Conservation (phyloP, 1,140 invertebrate genomes). For the Apis mellifera region DNA sequence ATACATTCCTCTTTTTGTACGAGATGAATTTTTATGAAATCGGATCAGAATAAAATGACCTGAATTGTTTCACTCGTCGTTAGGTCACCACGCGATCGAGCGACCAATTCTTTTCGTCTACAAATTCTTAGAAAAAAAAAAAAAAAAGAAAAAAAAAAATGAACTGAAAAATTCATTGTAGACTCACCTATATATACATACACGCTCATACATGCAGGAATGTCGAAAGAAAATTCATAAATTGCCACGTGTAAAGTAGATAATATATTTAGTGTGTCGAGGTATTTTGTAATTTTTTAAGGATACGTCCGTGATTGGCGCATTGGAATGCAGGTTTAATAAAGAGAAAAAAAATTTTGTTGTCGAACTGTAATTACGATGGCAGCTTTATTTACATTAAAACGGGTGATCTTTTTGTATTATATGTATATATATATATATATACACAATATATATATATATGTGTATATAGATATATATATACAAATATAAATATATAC, state of each 20-base stretch:
- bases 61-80: constrained; percentile 1
- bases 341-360: constrained; percentile 59
- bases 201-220: background rate
- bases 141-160: too few species aligned
- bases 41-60: constrained; percentile 54
- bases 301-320: constrained; percentile 12
- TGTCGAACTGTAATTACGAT: constrained; percentile 68
- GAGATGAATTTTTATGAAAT: constrained; percentile 67
- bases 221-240: background rate
- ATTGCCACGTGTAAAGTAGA: constrained; percentile 43
- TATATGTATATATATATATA: constrained; percentile 38
- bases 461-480: constrained; percentile 28
- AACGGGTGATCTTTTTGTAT: constrained; percentile 49
- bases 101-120: background rate
- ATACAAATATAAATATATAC: constrained; percentile 4
- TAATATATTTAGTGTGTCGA: constrained; percentile 42
- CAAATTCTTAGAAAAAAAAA: constrained; percentile 1
- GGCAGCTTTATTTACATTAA: constrained; percentile 77
- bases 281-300: constrained; percentile 74
- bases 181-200: background rate
- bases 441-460: constrained; percentile 8
- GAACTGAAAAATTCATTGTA: background rate
- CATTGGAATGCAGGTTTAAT: constrained; percentile 48
- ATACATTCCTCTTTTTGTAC: constrained; percentile 78
- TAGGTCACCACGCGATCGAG: background rate